These are phyloP conservation scores for Pseudomyrmex concolor DNA, from an alignment of 1,140 invertebrate genomes.

Conservation along the genomic window DNA sequence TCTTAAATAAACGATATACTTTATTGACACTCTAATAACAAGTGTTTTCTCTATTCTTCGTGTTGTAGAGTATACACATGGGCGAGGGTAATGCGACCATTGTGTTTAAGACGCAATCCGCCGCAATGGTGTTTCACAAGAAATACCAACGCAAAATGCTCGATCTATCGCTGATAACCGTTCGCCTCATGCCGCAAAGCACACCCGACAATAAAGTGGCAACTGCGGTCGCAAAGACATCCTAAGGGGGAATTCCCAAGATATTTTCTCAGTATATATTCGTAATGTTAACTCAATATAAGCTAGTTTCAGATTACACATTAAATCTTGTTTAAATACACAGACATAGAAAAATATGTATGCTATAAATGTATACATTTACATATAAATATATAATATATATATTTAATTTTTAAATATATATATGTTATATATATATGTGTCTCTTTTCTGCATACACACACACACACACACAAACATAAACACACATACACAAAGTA, in stretches of 20 bases:
- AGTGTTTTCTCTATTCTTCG: constrained; percentile 66
- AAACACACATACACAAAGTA: too few species aligned
- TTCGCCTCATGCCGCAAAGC: constrained; percentile 81
- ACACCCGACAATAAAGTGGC: constrained; percentile 55
- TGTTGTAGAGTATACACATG: constrained; percentile 84
- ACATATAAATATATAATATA: constrained; percentile 23
- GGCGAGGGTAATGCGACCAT: constrained; percentile 85
- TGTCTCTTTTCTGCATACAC: too few species aligned
- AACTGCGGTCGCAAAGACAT: constrained; percentile 64
- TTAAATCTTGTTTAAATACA: constrained; percentile 12
- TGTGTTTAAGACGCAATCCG: constrained; percentile 86
- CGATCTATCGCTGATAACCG: constrained; percentile 86
- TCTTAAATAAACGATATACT: constrained; percentile 47
- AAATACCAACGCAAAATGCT: constrained; percentile 87
- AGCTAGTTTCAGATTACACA: neutral
- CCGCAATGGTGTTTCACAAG: constrained; percentile 86
- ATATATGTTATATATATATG: neutral
- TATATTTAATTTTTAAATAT: constrained; percentile 27
- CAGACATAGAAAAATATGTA: constrained; percentile 31
- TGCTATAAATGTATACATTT: constrained; percentile 37
- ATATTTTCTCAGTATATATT: constrained; percentile 28
- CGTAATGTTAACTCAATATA: constrained; percentile 33
- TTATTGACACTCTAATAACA: constrained; percentile 61
- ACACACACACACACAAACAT: too few species aligned
- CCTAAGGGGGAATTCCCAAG: constrained; percentile 57